Evolutionary conservation across 1,140 invertebrate genomes (phyloP).

Genomic region (Idris sp.): DNA sequence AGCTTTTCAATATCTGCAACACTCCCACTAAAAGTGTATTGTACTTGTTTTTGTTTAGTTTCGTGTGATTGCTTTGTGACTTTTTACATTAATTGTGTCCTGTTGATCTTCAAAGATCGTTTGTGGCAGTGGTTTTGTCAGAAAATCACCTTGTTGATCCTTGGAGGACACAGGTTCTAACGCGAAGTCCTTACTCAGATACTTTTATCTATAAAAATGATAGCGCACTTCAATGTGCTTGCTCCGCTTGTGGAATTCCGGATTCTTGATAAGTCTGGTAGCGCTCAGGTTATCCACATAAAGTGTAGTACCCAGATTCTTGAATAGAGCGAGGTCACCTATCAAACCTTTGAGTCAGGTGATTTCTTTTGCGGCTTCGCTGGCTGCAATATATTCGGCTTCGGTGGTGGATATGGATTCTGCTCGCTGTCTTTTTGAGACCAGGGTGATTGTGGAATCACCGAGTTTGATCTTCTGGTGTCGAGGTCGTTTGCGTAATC

Average conservation of each 20-base stretch:
- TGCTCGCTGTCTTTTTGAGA: background rate
- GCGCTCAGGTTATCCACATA: background rate
- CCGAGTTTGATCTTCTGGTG: background rate
- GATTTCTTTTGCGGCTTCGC: background rate
- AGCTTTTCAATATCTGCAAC: no score
- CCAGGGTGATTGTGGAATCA: background rate
- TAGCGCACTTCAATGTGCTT: background rate
- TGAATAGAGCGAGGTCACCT: background rate
- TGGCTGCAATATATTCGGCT: slow-evolving; percentile 1
- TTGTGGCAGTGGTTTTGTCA: background rate
- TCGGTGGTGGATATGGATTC: slow-evolving; percentile 2
- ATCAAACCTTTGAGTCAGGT: background rate
- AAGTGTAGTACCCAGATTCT: background rate
- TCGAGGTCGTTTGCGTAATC: slow-evolving; percentile 9
- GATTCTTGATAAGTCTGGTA: background rate
- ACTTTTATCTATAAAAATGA: background rate
- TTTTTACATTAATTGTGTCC: background rate
- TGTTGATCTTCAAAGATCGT: background rate
- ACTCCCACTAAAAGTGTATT: no score
- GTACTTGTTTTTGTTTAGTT: no score
- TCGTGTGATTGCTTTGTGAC: no score
- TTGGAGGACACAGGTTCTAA: background rate
- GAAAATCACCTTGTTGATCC: background rate
- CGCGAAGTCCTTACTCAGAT: no score
- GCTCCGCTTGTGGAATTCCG: slow-evolving; percentile 1